phyloP scores from a whole-genome alignment of 2,888 invertebrate genomes.

The Nomada lathburiana region DNA sequence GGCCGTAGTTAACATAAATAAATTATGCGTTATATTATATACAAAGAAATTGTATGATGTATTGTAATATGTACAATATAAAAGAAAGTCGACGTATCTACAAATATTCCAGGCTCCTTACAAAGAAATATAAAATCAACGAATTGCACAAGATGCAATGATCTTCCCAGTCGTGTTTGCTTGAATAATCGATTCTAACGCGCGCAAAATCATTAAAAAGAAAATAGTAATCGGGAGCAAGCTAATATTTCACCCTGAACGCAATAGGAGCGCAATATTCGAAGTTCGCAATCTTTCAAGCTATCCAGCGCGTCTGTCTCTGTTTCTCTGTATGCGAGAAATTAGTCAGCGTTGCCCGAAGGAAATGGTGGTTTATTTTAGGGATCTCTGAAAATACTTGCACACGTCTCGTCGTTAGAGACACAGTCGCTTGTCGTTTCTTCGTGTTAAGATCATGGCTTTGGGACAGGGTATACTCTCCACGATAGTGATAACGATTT shows the following conservation, averaged over 20 bases:
- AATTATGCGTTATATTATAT: no score
- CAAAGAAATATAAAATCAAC: background rate
- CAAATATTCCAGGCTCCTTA: no score
- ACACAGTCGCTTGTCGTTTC: slow-evolving; percentile 69
- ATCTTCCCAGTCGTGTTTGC: background rate
- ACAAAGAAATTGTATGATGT: no score
- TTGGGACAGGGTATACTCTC: slow-evolving; percentile 46
- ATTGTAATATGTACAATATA: no score
- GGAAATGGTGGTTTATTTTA: slow-evolving; percentile 76
- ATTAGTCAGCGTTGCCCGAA: slow-evolving; percentile 48
- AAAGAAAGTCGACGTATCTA: no score
- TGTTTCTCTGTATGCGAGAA: slow-evolving; percentile 22
- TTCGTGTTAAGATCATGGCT: slow-evolving; percentile 70
- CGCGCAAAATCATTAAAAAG: slow-evolving; percentile 1
- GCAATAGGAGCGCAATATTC: background rate
- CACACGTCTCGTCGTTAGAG: slow-evolving; percentile 57
- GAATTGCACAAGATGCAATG: background rate
- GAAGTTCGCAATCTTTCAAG: slow-evolving; percentile 8
- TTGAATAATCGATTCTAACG: background rate
- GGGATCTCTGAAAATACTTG: slow-evolving; percentile 77
- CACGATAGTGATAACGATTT: slow-evolving; percentile 54
- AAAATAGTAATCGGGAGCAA: background rate
- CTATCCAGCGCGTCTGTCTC: slow-evolving; percentile 42
- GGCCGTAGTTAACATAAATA: no score
- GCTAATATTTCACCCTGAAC: slow-evolving; percentile 1